These are phyloP conservation scores for Mallotus villosus DNA, from an alignment of 2,797 vertebrate genomes.

Conservation along the genomic window DNA sequence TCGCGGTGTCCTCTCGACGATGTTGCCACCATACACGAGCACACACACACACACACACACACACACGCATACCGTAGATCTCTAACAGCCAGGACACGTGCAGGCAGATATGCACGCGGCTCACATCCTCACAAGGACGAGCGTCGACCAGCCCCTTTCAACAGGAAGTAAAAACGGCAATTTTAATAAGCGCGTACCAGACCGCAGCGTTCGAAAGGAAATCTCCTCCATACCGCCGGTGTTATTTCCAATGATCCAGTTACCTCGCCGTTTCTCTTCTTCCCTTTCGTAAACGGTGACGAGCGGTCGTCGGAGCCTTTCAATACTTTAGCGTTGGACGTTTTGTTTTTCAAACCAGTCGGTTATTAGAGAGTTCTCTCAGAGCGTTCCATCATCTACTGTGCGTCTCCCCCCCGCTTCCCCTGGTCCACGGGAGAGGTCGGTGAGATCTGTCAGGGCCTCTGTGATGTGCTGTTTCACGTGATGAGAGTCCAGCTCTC, in stretches of 20 bases:
- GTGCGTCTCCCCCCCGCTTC: not conserved
- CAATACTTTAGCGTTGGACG: not conserved
- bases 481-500: not conserved
- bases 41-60: not conserved
- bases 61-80: slow-evolving; percentile 4
- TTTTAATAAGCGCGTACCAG: slow-evolving; percentile 6
- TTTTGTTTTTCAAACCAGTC: not conserved
- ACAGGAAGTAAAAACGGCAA: not conserved
- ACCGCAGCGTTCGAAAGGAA: not conserved
- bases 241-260: slow-evolving; percentile 11
- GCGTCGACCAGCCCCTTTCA: not conserved
- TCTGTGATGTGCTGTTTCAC: not conserved
- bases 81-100: not conserved
- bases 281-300: not conserved
- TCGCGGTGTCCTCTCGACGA: too few species aligned
- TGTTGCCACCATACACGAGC: too few species aligned
- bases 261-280: not conserved
- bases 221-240: not conserved
- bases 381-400: not conserved
- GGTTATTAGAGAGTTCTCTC: not conserved
- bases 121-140: not conserved
- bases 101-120: not conserved
- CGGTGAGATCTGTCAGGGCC: not conserved
- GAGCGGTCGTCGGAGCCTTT: not conserved
- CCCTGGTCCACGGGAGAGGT: not conserved